Evolutionary conservation across 1,140 invertebrate species (phyloP).

Genomic region (Ceratina calcarata): DNA sequence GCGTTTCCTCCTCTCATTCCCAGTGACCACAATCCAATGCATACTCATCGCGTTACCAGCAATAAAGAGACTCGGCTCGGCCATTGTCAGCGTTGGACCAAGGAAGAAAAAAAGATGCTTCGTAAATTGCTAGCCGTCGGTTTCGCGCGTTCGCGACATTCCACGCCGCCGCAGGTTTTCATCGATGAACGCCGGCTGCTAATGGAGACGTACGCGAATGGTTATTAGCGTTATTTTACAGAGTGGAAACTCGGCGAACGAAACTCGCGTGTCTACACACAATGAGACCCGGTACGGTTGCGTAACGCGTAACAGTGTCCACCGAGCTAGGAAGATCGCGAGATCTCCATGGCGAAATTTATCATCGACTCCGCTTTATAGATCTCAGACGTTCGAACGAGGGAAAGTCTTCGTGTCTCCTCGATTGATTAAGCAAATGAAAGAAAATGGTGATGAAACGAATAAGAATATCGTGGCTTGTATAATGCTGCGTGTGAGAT

Average conservation of each 20-base stretch:
- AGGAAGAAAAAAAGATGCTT: background rate
- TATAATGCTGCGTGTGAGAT: too few relatives aligned
- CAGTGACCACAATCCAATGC: slow-evolving; percentile 22
- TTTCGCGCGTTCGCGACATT: slow-evolving; percentile 35
- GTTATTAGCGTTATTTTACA: slow-evolving; percentile 35
- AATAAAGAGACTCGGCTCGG: slow-evolving; percentile 13
- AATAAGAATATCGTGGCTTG: background rate
- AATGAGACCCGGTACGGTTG: background rate
- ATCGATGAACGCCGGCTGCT: slow-evolving; percentile 36
- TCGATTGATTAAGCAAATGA: background rate
- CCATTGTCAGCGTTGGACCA: slow-evolving; percentile 17
- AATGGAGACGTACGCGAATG: slow-evolving; percentile 42
- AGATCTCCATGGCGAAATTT: slow-evolving; percentile 48
- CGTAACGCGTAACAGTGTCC: slow-evolving; percentile 12
- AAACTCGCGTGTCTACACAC: background rate
- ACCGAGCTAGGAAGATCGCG: slow-evolving; percentile 5
- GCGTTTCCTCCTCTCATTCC: slow-evolving; percentile 8
- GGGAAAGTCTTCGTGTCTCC: background rate
- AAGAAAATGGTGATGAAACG: background rate
- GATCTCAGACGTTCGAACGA: slow-evolving; percentile 3
- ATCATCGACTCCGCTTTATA: slow-evolving; percentile 31
- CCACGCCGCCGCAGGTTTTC: slow-evolving; percentile 23
- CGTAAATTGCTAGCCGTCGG: slow-evolving; percentile 34
- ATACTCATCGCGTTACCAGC: slow-evolving; percentile 20
- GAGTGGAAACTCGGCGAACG: background rate